phyloP scores from a whole-genome alignment of 2,888 invertebrate genomes.

The Dicyrtoma fusca region DNA sequence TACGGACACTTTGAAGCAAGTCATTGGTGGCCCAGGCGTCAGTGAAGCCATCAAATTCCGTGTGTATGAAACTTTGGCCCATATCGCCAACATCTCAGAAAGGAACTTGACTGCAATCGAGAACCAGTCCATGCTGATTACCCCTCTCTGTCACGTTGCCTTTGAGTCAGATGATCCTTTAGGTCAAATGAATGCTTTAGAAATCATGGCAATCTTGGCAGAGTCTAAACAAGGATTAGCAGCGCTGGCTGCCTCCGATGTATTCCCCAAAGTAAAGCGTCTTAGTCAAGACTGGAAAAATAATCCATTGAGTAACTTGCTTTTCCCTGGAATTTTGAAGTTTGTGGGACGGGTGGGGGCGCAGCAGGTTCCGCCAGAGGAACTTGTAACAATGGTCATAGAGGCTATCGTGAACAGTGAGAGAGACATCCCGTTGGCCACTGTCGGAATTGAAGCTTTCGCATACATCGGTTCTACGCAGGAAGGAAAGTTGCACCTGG shows the following conservation, averaged over 20 bases:
- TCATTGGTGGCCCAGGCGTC: conserved; percentile 26
- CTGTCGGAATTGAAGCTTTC: conserved; percentile 53
- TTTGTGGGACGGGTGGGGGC: conserved; percentile 54
- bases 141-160: conserved; percentile 42
- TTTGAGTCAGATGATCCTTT: conserved; percentile 50
- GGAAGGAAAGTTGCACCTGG: conserved; percentile 50
- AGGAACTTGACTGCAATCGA: conserved; percentile 46
- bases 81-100: conserved; percentile 43
- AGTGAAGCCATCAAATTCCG: conserved; percentile 46
- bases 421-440: conserved; percentile 43
- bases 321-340: conserved; percentile 53
- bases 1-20: conserved; percentile 41
- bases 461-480: conserved; percentile 50
- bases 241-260: conserved; percentile 40
- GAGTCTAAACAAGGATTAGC: conserved; percentile 72
- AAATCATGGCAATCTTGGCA: conserved; percentile 74
- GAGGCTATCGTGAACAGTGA: conserved; percentile 42
- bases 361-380: conserved; percentile 46
- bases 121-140: conserved; percentile 39
- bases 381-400: conserved; percentile 47
- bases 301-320: conserved; percentile 40
- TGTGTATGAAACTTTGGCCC: conserved; percentile 49
- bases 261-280: conserved; percentile 45
- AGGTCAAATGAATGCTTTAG: conserved; percentile 75
- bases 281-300: conserved; percentile 47